phyloP scores from a whole-genome alignment of 2,888 invertebrate genomes.

The Ischnura elegans region DNA sequence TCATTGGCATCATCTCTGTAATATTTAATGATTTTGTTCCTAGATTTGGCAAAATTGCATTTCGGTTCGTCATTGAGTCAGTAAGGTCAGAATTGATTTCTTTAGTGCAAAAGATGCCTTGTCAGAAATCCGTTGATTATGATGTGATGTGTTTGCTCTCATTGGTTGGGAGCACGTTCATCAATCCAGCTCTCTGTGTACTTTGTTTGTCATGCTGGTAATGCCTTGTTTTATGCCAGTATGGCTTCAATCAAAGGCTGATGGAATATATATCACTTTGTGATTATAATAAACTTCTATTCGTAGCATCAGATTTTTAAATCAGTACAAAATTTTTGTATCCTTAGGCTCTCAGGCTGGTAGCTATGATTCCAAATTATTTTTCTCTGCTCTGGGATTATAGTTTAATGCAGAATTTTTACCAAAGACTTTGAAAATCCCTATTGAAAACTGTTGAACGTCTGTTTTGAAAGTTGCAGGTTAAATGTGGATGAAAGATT shows the following conservation, averaged over 20 bases:
- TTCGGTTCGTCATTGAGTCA: not conserved
- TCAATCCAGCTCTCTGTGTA: not conserved
- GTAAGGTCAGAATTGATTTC: not conserved
- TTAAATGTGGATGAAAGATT: no score
- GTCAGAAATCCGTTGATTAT: not conserved
- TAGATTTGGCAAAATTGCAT: not conserved
- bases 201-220: not conserved
- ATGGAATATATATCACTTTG: not conserved
- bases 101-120: not conserved
- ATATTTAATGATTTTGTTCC: constrained; percentile 1
- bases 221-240: not conserved
- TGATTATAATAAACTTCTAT: constrained; percentile 51
- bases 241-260: constrained; percentile 15
- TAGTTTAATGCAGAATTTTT: not conserved
- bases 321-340: constrained; percentile 41
- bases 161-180: not conserved
- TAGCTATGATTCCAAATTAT: not conserved
- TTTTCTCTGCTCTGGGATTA: not conserved
- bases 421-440: not conserved
- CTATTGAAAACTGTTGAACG: not conserved
- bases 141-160: not conserved
- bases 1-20: not conserved
- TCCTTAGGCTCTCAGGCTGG: not conserved
- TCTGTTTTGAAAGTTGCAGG: no score
- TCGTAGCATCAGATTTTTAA: not conserved